phyloP scores from a whole-genome alignment of 2,113 vertebrate genomes.

The Corvus cornix region DNA sequence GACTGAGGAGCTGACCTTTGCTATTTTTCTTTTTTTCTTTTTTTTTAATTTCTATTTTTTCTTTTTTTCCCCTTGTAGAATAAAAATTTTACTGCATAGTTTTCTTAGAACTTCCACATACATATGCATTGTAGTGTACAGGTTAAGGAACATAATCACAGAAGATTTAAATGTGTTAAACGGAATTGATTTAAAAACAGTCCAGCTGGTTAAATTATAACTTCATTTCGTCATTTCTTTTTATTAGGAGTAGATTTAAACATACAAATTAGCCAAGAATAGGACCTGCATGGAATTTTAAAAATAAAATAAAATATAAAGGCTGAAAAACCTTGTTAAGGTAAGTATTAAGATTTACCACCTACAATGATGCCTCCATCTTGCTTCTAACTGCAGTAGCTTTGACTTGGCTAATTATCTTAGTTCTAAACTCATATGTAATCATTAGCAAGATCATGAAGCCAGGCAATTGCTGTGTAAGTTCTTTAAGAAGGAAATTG shows the following conservation, averaged over 20 bases:
- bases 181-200: not conserved
- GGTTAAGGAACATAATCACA: not conserved
- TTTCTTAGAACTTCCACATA: not conserved
- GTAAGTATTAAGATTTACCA: not conserved
- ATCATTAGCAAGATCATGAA: not conserved
- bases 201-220: not conserved
- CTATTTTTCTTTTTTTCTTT: fast-evolving
- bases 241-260: not conserved
- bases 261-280: not conserved
- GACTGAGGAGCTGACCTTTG: not conserved
- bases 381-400: not conserved
- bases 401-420: not conserved
- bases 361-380: not conserved
- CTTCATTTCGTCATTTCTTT: not conserved
- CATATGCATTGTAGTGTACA: not conserved
- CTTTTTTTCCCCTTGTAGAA: fast-evolving
- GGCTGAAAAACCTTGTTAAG: not conserved
- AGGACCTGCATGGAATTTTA: not conserved
- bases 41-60: no score
- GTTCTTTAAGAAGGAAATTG: not conserved
- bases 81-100: not conserved
- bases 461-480: not conserved
- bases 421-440: not conserved
- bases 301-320: not conserved
- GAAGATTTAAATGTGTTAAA: not conserved